Evolutionary conservation across 2,113 vertebrate species (phyloP).

Genomic region (Petroica traversi): DNA sequence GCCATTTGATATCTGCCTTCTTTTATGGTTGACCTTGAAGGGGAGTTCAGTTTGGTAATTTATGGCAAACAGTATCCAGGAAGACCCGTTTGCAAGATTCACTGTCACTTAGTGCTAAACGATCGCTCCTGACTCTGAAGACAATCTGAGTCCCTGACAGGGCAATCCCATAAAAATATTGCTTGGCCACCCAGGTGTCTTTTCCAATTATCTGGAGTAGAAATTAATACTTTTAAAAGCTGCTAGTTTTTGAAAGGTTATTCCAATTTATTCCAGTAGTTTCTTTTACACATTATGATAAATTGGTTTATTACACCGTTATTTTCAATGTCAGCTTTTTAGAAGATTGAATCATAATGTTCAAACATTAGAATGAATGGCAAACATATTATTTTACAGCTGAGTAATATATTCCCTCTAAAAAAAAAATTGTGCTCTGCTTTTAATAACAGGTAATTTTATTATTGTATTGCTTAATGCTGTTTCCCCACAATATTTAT

Average conservation of each 20-base stretch:
- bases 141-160: conserved; percentile 87
- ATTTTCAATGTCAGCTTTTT: conserved; percentile 82
- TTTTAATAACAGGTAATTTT: conserved; percentile 81
- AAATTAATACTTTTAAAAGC: conserved; percentile 93
- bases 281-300: conserved; percentile 82
- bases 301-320: conserved; percentile 80
- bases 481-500: conserved; percentile 72
- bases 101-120: conserved; percentile 85
- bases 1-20: conserved; percentile 74
- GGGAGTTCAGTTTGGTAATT: conserved; percentile 81
- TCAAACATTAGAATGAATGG: conserved; percentile 75
- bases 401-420: conserved; percentile 69
- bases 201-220: conserved; percentile 90
- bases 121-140: conserved; percentile 82
- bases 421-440: conserved; percentile 66
- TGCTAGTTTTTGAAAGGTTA: conserved; percentile 88
- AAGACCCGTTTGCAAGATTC: conserved; percentile 90
- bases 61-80: conserved; percentile 84
- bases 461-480: conserved; percentile 70
- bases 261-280: conserved; percentile 82
- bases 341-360: conserved; percentile 77
- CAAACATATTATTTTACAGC: conserved; percentile 76
- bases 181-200: conserved; percentile 81
- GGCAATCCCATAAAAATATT: conserved; percentile 87
- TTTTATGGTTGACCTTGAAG: conserved; percentile 83